Conservation (phyloP, 2,888 invertebrate genomes). For the Mesorhabditis sp. region DNA sequence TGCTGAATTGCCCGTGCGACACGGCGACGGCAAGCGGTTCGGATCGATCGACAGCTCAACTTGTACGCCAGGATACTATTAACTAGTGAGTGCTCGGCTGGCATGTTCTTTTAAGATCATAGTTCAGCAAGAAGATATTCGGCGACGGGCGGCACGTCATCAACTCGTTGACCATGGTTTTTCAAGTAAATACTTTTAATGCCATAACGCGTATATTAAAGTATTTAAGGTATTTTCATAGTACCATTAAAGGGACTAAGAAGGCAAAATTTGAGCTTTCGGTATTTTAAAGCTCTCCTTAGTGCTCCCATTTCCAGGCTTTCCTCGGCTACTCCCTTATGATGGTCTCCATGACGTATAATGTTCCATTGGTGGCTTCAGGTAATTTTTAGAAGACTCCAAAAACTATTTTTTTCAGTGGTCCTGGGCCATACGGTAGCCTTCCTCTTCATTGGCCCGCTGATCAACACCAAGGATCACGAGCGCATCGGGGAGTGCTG, state of each 20-base stretch:
- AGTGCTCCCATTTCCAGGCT: slow-evolving; percentile 18
- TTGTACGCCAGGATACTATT: not conserved
- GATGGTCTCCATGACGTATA: slow-evolving; percentile 53
- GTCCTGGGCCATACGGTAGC: slow-evolving; percentile 43
- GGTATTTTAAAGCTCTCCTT: too few species aligned
- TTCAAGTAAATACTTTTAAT: not conserved
- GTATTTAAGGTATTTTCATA: too few species aligned
- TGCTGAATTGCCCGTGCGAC: not conserved
- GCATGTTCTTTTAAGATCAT: not conserved
- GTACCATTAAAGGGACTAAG: too few species aligned
- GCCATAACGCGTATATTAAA: too few species aligned
- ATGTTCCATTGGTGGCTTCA: slow-evolving; percentile 35
- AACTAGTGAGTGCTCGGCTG: not conserved
- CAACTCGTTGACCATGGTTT: not conserved
- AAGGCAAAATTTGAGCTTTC: too few species aligned
- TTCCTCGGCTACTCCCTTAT: slow-evolving; percentile 42
- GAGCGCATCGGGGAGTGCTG: slow-evolving; percentile 32
- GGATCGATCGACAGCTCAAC: not conserved
- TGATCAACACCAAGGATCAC: slow-evolving; percentile 28
- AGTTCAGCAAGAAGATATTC: not conserved
- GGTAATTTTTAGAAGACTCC: not conserved
- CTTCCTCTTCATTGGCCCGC: slow-evolving; percentile 42
- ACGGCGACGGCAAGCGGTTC: not conserved
- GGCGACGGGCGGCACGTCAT: not conserved
- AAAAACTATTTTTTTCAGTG: not conserved